Conservation (phyloP, 2,113 vertebrate species). For the Neolamprologus longior region DNA sequence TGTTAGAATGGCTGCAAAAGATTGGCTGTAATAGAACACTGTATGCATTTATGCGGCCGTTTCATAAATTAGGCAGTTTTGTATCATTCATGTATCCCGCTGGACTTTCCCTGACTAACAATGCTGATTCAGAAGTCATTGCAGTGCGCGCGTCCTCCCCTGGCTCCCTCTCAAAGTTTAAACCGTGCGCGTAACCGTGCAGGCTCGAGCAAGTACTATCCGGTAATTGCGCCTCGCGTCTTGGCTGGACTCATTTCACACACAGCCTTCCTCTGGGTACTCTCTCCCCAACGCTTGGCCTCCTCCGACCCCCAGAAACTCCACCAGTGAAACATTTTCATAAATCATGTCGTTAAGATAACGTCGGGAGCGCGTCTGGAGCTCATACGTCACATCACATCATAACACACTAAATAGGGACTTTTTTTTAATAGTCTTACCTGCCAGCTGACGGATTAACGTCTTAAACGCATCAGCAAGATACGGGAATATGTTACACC, state of each 20-base stretch:
- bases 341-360: conserved; percentile 68
- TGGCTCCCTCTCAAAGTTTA: neutral
- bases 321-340: conserved; percentile 8
- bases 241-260: neutral
- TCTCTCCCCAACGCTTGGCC: neutral
- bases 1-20: neutral
- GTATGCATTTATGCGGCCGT: neutral
- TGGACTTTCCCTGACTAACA: neutral
- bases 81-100: neutral
- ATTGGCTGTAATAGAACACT: neutral
- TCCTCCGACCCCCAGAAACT: neutral
- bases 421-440: neutral
- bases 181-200: neutral
- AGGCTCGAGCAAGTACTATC: neutral
- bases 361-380: conserved; percentile 21
- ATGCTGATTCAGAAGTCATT: conserved; percentile 1
- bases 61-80: neutral
- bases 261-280: neutral
- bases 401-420: neutral
- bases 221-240: neutral
- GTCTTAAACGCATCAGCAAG: neutral
- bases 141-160: neutral
- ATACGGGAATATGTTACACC: neutral
- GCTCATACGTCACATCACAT: conserved; percentile 43
- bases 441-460: neutral